Base-by-base conservation (phyloP, 2,113 vertebrate genomes). In the Scomber scombrus region DNA sequence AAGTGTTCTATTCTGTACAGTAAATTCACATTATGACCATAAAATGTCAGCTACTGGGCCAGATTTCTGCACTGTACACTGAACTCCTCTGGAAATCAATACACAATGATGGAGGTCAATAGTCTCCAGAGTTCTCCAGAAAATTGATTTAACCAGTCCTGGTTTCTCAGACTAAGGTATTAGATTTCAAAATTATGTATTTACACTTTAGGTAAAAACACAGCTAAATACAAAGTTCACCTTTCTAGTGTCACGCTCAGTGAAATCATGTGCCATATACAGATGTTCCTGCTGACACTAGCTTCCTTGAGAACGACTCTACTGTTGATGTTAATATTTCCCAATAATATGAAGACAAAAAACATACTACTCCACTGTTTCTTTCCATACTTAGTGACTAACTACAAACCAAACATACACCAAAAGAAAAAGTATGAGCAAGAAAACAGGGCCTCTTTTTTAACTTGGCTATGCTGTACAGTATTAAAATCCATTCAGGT, bases 391-490 rank as follows among this genome's bases (percentile, higher is more conserved):
- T 23, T 74, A 21, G 19, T 26, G 31, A 6, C 31, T 40, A 8
- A 40, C 7, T 40, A 40, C 3, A 26, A 46, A 46, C n/a, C 6
- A 23, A 55, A 62, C 10, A 71, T 29, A 40, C 54, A 71, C 57
- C 7, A 31, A 15, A 31, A 65, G 10, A 40, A 49, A 47, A 52
- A 68, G 60, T 23, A 54, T 66, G 19, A 45, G 40, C 1, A 61
- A 49, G 43, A 50, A 21, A 52, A 43, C 11, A n/a, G 14, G 1
- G 23, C 7, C 7, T 11, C 61, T 13, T 70, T 63, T 71, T 51
- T 77, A 31, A 31, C 34, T 45, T 54, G 29, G 31, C 66, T 23
- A 23, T 79, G 50, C 71, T 75, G 63, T 43, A 47, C 50, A 74
- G 23, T 9, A 40, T 40, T 9, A 9, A 40, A 40, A 65, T 58